A percentile compares a stretch with the other conserved stretches of the same genome.
phyloP scores from a whole-genome alignment of 2,888 invertebrate genomes.

The Heliconius charithonia region DNA sequence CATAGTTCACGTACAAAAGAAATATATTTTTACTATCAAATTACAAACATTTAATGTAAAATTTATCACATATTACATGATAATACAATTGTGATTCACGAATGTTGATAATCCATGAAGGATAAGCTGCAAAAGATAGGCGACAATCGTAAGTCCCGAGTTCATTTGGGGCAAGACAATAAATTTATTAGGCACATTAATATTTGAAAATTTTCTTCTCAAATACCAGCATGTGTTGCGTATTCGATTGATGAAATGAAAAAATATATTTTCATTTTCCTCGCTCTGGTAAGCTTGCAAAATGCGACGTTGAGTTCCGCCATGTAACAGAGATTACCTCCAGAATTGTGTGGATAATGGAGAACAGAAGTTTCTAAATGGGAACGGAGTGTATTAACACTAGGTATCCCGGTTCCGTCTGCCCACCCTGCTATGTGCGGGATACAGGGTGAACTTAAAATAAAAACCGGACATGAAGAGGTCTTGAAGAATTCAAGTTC shows the following conservation, averaged over 20 bases:
- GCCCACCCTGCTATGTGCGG: no score
- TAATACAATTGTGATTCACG: conserved; percentile 20
- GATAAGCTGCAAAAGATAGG: conserved; percentile 3
- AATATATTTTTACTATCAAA: neutral
- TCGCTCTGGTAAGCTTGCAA: no score
- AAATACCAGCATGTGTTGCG: no score
- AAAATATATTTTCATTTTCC: no score
- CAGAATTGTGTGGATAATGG: neutral
- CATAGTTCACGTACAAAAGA: neutral
- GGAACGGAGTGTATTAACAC: neutral
- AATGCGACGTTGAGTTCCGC: neutral
- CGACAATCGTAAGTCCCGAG: conserved; percentile 1
- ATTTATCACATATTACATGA: conserved; percentile 9
- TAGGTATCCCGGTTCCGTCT: neutral
- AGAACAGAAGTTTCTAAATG: neutral
- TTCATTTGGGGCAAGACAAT: conserved; percentile 1
- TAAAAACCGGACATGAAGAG: no score
- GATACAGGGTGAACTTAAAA: no score
- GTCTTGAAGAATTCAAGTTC: no score
- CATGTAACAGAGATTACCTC: neutral
- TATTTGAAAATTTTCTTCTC: neutral
- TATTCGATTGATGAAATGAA: no score
- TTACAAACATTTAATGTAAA: conserved; percentile 11
- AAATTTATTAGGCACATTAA: neutral
- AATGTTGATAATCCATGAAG: neutral